These are phyloP conservation scores for Noturus placidus DNA, from an alignment of 2,113 vertebrate species.

Conservation along the genomic window DNA sequence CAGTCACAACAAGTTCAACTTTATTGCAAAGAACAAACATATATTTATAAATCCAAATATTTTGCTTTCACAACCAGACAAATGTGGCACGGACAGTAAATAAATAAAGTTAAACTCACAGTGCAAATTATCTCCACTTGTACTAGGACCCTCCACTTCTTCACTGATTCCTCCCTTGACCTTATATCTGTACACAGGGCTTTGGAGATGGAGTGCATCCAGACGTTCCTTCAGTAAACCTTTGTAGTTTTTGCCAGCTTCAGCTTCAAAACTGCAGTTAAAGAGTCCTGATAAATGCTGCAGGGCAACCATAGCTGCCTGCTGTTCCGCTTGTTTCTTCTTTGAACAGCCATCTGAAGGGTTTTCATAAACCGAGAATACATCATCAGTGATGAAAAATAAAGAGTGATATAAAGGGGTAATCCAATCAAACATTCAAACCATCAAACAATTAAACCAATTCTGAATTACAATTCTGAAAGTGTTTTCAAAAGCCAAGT, in stretches of 20 bases:
- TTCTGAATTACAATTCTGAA: conserved; percentile 38
- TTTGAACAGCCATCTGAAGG: conserved; percentile 44
- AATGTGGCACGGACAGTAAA: not conserved
- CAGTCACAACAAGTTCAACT: not conserved
- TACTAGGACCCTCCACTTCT: not conserved
- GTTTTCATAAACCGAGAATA: not conserved
- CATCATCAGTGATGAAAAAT: not conserved
- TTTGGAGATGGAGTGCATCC: not conserved
- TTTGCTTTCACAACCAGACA: not conserved
- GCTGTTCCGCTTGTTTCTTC: conserved; percentile 54
- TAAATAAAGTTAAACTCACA: conserved; percentile 4
- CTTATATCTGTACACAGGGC: too few species aligned
- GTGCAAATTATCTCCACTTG: not conserved
- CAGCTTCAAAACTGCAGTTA: not conserved
- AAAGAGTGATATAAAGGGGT: not conserved
- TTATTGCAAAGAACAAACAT: not conserved
- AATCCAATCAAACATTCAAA: not conserved
- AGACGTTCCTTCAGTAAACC: conserved; percentile 54
- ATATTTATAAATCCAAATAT: not conserved
- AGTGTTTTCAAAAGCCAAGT: conserved; percentile 4
- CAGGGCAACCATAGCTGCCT: conserved; percentile 56
- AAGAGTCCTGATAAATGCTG: conserved; percentile 46
- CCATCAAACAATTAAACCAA: not conserved
- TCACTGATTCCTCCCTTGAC: not conserved
- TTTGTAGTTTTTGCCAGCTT: conserved; percentile 47